A percentile compares a stretch with the other conserved stretches of the same genome.
These are phyloP conservation scores for Gasterosteus nipponicus DNA, from an alignment of 2,113 vertebrate genomes.

Conservation along the genomic window DNA sequence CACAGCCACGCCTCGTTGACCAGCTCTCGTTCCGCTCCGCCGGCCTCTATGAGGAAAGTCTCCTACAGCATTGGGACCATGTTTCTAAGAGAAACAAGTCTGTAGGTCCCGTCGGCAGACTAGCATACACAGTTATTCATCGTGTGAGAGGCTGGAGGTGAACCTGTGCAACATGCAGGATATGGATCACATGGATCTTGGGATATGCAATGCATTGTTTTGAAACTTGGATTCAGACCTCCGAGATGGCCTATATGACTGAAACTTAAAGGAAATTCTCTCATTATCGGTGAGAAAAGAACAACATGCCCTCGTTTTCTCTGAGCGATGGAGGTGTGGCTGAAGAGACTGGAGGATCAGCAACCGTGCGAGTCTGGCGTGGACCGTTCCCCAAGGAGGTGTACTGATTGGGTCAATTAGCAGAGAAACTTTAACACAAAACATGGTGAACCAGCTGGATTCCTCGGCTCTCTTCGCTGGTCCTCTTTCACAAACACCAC, in stretches of 20 bases:
- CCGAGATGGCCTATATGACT: slow-evolving; percentile 15
- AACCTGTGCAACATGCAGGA: slow-evolving; percentile 39
- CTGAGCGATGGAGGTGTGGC: slow-evolving; percentile 19
- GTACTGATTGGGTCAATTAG: slow-evolving; percentile 34
- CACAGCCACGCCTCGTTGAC: slow-evolving; percentile 85
- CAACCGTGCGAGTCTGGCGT: slow-evolving; percentile 31
- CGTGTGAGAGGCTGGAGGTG: slow-evolving; percentile 22
- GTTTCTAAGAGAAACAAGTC: slow-evolving; percentile 98
- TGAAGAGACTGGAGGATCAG: slow-evolving; percentile 36
- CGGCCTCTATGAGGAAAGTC: slow-evolving; percentile 92
- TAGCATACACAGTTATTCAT: slow-evolving; percentile 29
- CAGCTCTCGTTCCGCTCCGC: slow-evolving; percentile 85
- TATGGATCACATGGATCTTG: slow-evolving; percentile 32
- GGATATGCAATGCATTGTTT: slow-evolving; percentile 62
- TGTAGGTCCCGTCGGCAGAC: slow-evolving; percentile 81
- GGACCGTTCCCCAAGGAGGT: slow-evolving; percentile 31
- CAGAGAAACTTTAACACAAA: slow-evolving; percentile 44
- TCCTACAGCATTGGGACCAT: slow-evolving; percentile 99
- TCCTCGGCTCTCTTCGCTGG: slow-evolving; percentile 35
- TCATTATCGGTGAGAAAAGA: slow-evolving; percentile 47
- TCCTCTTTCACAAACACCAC: neutral
- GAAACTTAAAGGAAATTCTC: slow-evolving; percentile 13
- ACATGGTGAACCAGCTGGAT: slow-evolving; percentile 32
- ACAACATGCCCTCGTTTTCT: slow-evolving; percentile 32
- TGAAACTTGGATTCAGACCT: slow-evolving; percentile 53